Evolutionary conservation across 2,113 vertebrate genomes (phyloP).

Genomic region (Syrrhaptes paradoxus): DNA sequence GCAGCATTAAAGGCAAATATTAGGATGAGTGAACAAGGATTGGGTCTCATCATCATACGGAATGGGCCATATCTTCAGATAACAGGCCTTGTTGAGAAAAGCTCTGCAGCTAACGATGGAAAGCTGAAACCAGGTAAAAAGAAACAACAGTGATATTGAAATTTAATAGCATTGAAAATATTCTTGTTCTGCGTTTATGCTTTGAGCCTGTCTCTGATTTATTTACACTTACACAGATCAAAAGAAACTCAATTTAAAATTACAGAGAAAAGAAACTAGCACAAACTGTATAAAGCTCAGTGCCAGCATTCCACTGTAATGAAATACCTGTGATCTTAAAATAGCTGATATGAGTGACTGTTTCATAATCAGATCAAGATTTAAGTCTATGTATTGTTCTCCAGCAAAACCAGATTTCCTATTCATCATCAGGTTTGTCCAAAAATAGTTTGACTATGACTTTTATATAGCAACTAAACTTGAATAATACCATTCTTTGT

Average conservation of each 20-base stretch:
- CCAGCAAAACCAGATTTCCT: background rate
- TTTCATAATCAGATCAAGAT: background rate
- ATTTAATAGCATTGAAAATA: background rate
- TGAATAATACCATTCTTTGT: background rate
- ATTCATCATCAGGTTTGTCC: background rate
- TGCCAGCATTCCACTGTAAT: background rate
- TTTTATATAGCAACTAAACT: background rate
- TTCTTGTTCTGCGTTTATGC: background rate
- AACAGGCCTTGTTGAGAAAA: slow-evolving; percentile 37
- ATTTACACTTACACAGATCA: slow-evolving; percentile 38
- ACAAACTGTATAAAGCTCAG: slow-evolving; percentile 1
- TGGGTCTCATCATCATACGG: slow-evolving; percentile 53
- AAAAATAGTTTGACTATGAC: background rate
- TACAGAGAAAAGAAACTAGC: slow-evolving; percentile 29
- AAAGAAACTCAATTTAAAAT: slow-evolving; percentile 33
- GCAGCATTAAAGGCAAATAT: slow-evolving; percentile 30
- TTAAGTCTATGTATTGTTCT: background rate
- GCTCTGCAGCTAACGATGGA: slow-evolving; percentile 44
- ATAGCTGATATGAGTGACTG: background rate
- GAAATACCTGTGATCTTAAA: slow-evolving; percentile 50
- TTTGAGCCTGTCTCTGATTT: slow-evolving; percentile 9
- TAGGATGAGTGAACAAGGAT: slow-evolving; percentile 37
- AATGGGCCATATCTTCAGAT: slow-evolving; percentile 66
- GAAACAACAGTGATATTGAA: background rate
- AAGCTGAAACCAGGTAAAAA: slow-evolving; percentile 69